A percentile compares a stretch with the other conserved stretches of the same genome.
These are phyloP conservation scores for Stegana nigrithorax DNA, from an alignment of 2,888 invertebrate genomes.

Conservation along the genomic window DNA sequence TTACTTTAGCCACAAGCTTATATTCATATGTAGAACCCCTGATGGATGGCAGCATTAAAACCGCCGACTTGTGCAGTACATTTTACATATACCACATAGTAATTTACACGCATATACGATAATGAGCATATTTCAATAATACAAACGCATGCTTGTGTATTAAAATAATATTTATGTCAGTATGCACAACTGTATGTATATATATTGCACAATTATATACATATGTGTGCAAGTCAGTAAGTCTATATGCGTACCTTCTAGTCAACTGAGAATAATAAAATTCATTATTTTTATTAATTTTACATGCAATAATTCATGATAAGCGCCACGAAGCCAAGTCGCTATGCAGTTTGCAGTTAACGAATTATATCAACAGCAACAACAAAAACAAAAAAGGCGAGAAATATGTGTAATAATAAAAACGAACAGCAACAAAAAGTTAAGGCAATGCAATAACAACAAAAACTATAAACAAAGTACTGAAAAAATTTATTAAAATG, in stretches of 20 bases:
- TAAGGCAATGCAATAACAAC: background rate
- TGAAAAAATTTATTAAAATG: slow-evolving; percentile 26
- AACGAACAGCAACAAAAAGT: background rate
- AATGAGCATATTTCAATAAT: no score
- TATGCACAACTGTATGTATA: background rate
- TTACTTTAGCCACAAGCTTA: no score
- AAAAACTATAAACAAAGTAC: background rate
- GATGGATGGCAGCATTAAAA: no score
- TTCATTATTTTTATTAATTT: slow-evolving; percentile 56
- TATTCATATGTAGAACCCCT: no score
- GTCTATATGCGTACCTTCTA: background rate
- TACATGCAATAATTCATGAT: slow-evolving; percentile 49
- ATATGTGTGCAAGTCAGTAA: no score
- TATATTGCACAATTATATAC: no score
- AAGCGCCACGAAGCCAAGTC: slow-evolving; percentile 22
- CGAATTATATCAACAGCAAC: background rate
- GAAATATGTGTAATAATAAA: no score
- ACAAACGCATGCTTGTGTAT: no score
- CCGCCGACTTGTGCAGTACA: no score
- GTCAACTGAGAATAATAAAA: slow-evolving; percentile 42
- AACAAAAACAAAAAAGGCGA: background rate
- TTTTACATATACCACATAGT: no score
- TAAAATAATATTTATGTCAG: no score
- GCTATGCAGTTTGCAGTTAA: background rate
- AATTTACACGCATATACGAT: no score